Conservation (phyloP, 2,113 vertebrate species). For the Cephalopterus ornatus region DNA sequence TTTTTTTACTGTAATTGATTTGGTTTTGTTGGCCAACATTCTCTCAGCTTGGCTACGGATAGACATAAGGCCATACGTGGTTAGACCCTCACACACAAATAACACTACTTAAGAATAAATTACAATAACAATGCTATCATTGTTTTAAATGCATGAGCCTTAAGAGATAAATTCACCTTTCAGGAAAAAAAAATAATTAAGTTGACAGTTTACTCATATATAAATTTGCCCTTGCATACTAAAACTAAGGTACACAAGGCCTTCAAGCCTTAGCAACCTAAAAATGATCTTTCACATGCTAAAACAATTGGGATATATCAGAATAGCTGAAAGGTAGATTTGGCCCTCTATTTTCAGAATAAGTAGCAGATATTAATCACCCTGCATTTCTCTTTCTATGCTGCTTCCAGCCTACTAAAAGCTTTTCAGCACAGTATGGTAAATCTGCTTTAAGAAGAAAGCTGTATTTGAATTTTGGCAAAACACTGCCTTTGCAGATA, state of each 20-base stretch:
- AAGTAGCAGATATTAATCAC: background rate
- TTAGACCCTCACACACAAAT: background rate
- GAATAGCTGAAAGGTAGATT: background rate
- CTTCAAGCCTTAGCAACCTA: background rate
- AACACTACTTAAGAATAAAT: background rate
- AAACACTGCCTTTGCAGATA: background rate
- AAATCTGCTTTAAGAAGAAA: background rate
- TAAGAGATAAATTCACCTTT: background rate
- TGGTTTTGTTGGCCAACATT: background rate
- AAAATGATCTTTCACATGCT: background rate
- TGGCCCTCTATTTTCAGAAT: background rate
- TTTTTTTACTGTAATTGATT: background rate
- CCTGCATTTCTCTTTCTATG: background rate
- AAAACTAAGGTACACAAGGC: background rate
- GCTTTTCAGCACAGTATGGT: background rate
- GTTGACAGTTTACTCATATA: background rate
- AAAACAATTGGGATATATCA: background rate
- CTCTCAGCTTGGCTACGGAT: background rate
- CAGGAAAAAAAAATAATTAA: background rate
- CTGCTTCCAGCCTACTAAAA: background rate
- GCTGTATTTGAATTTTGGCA: background rate
- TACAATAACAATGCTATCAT: background rate
- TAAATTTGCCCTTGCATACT: background rate
- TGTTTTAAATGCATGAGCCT: background rate
- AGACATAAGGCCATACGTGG: background rate